Conservation (phyloP, 2,888 invertebrate species). For the Chloroclystis v-ata region DNA sequence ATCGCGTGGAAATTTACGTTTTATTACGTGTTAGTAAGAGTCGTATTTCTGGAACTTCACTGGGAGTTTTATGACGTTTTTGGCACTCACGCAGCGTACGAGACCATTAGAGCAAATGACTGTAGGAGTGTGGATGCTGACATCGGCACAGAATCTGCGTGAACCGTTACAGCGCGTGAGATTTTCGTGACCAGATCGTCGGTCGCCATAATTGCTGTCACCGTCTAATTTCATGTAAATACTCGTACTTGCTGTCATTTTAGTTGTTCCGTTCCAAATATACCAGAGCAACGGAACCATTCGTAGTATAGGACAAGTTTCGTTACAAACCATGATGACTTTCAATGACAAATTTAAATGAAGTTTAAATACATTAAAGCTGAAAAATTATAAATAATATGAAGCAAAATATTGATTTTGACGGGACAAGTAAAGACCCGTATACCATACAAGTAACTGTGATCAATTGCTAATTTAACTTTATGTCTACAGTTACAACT, state of each 20-base stretch:
- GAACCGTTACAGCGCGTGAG: conserved; percentile 48
- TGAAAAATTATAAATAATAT: too few relatives aligned
- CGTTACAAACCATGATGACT: too few relatives aligned
- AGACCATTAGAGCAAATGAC: conserved; percentile 61
- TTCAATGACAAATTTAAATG: too few relatives aligned
- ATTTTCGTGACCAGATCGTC: conserved; percentile 57
- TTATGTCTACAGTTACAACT: too few relatives aligned
- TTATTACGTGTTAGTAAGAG: conserved; percentile 29
- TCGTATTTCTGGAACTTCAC: conserved; percentile 23
- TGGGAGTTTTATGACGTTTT: conserved; percentile 27
- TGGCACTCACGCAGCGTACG: conserved; percentile 30
- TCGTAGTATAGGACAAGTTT: too few relatives aligned
- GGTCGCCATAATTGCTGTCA: conserved; percentile 44
- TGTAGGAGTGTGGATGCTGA: conserved; percentile 49
- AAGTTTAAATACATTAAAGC: too few relatives aligned
- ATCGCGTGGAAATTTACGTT: conserved; percentile 24
- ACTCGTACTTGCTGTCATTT: not conserved
- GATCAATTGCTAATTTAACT: too few relatives aligned
- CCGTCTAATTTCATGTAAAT: conserved; percentile 16
- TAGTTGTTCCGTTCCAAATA: conserved; percentile 1
- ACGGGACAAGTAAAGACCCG: too few relatives aligned
- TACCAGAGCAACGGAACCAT: too few relatives aligned
- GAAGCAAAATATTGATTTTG: too few relatives aligned
- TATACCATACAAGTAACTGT: too few relatives aligned
- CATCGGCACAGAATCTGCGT: conserved; percentile 45